Evolutionary conservation across 1,140 invertebrate genomes (phyloP).

Genomic region (Holcopasites calliopsidis): DNA sequence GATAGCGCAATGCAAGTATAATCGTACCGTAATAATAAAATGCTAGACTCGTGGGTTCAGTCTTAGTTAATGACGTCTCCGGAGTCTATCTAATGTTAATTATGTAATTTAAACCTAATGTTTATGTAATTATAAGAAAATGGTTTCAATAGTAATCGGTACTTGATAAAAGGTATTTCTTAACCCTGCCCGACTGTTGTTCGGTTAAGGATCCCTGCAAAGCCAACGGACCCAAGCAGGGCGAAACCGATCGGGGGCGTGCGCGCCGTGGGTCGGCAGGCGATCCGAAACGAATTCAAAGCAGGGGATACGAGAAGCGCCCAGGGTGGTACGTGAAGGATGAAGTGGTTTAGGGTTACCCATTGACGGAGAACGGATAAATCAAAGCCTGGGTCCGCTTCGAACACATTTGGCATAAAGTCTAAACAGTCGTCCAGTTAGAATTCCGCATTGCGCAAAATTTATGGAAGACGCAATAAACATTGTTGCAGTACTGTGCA

Average conservation of each 20-base stretch:
- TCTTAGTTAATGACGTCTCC: no score
- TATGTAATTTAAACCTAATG: no score
- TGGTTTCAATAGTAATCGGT: no score
- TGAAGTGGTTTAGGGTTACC: constrained; percentile 17
- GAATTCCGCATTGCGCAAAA: background rate
- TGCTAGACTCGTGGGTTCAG: no score
- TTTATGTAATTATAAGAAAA: no score
- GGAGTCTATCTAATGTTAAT: no score
- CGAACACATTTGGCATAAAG: constrained; percentile 34
- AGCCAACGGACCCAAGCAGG: background rate
- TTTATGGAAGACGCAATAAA: background rate
- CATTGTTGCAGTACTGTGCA: no score
- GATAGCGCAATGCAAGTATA: no score
- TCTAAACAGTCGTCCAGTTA: background rate
- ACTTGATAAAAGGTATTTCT: background rate
- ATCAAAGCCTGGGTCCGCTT: constrained; percentile 27
- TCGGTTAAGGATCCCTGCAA: background rate
- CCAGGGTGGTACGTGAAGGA: background rate
- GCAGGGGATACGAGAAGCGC: background rate
- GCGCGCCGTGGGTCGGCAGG: background rate
- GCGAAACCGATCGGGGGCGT: constrained; percentile 21
- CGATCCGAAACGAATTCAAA: constrained; percentile 22
- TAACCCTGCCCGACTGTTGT: background rate
- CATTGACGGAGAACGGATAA: background rate
- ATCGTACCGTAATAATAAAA: no score